Base-by-base conservation (phyloP, 2,888 invertebrate genomes). In the Dinocampus coccinellae region DNA sequence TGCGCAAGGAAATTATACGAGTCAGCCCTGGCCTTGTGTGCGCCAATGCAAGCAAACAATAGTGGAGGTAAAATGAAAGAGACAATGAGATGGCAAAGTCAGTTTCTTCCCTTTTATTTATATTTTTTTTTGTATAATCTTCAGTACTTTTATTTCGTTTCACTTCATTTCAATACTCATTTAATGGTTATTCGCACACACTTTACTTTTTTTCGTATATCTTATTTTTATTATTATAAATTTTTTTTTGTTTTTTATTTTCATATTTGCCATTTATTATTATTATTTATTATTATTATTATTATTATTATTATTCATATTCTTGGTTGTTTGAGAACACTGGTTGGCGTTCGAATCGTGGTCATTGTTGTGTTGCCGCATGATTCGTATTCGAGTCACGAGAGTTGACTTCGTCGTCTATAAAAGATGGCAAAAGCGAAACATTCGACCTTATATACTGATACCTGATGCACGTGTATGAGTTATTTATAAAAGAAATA, bases 21-120 rank as follows among this genome's bases (percentile, higher is more conserved):
- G 79, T 79, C 80, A 82, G 82, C 83, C 83, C 81, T 84, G 83
- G 82, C 83, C 83, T 83, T 83, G 84, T 78, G 81, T 81, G 80
- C 78, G 80, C 78, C 77, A 78, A 78, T 79, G 74, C 76, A 71
- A 73, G 72, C 60, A 60, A 70, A 47, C 42, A 29, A 33, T 11
- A 24, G 26, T 39, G 20, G 47, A 39, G 39, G 53, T 20, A n/a
- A 64, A n/a, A n/a, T 20, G 52, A 13, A 60, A 68, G 29, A 22
- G 29, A 57, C 71, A 60, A 67, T 29, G 64, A 72, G 60, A 42
- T 61, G 22, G 39, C 39, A 55, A 52, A 57, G 53, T 47, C 52
- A 62, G 57, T 47, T 62, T 64, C 60, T 64, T 69, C 58, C 20
- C 57, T 57, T 65, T 68, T 55, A 63, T 70, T 47, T 39, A 20